Percentiles rank a stretch among this genome's conserved stretches.
Conservation (phyloP, 2,797 vertebrate species). For the Nannoperca australis region DNA sequence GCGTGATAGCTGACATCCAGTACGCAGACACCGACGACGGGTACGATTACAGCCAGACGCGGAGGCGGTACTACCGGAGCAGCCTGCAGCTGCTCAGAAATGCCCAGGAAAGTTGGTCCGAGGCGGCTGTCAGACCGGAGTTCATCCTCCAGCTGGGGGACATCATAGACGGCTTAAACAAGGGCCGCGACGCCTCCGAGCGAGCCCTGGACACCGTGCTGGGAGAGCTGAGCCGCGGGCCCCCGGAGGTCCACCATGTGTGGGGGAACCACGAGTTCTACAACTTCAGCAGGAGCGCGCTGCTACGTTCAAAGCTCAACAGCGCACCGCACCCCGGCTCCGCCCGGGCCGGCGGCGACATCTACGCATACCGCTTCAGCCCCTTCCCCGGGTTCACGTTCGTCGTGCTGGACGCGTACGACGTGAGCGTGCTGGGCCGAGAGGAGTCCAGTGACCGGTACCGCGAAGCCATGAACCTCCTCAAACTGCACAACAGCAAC, state of each 20-base stretch:
- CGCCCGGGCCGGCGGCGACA: neutral
- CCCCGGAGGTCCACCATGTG: conserved; percentile 88
- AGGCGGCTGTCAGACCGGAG: conserved; percentile 64
- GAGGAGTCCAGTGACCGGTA: conserved; percentile 83
- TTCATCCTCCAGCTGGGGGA: conserved; percentile 95
- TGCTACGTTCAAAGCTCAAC: conserved; percentile 86
- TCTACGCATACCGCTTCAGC: conserved; percentile 91
- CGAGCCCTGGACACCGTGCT: conserved; percentile 86
- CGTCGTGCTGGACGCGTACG: conserved; percentile 91
- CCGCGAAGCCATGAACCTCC: conserved; percentile 78
- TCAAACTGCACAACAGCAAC: conserved; percentile 88
- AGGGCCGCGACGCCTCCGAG: conserved; percentile 77
- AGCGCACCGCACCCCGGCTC: conserved; percentile 58
- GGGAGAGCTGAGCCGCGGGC: conserved; percentile 76
- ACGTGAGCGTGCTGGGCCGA: conserved; percentile 90
- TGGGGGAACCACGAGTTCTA: conserved; percentile 99
- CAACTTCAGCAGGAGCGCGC: conserved; percentile 89
- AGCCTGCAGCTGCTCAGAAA: conserved; percentile 85
- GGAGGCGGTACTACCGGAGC: conserved; percentile 89
- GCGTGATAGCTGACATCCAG: conserved; percentile 92
- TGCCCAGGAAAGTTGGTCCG: conserved; percentile 85
- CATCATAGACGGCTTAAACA: conserved; percentile 92
- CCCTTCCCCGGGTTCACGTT: conserved; percentile 87
- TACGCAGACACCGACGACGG: conserved; percentile 93
- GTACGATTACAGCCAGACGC: conserved; percentile 80